A percentile compares a stretch with the other conserved stretches of the same genome.
phyloP scores from a whole-genome alignment of 2,113 vertebrate genomes.

The Sula dactylatra region DNA sequence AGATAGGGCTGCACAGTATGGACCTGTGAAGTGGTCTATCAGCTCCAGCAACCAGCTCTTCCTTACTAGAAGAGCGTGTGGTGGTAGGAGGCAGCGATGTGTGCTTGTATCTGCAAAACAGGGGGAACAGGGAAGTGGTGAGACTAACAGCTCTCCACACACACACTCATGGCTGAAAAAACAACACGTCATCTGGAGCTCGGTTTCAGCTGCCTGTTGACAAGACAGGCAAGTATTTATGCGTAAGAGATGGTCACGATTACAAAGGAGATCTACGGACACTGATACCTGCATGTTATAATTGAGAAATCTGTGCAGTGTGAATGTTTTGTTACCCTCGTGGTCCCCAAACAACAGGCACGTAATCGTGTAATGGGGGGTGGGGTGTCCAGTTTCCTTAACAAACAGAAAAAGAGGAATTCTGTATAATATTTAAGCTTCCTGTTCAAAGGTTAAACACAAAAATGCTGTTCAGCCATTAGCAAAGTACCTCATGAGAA shows the following conservation, averaged over 20 bases:
- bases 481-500: background rate
- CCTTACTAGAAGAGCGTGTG: background rate
- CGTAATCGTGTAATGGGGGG: background rate
- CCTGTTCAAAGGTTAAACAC: background rate
- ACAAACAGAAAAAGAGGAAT: background rate
- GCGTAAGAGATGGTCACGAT: background rate
- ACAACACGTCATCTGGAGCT: background rate
- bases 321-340: background rate
- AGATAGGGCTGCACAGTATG: background rate
- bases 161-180: background rate
- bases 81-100: background rate
- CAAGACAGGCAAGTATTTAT: background rate
- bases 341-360: background rate
- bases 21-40: background rate
- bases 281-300: background rate
- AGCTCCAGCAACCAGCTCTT: background rate
- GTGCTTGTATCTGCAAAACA: background rate
- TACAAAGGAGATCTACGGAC: background rate
- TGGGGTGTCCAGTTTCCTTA: background rate
- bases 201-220: rapidly evolving
- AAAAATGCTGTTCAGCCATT: background rate
- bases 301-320: background rate
- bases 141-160: background rate
- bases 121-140: background rate
- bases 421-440: background rate